A percentile compares a stretch with the other conserved stretches of the same genome.
Evolutionary conservation across 2,888 invertebrate genomes (phyloP).

Genomic region (Cephonodes hylas): DNA sequence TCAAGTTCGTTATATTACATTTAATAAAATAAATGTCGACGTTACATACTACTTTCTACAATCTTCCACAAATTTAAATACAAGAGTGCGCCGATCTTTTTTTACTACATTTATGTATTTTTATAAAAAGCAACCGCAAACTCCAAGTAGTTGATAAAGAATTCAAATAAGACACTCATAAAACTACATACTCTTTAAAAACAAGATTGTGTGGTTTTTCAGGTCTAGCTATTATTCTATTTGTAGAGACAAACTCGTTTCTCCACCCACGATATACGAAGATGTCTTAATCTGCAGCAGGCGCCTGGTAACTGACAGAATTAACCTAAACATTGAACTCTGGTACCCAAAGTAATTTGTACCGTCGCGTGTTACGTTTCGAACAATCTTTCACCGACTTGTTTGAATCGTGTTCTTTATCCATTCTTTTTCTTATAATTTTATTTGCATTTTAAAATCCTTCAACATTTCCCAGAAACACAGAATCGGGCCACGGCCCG

Average conservation of each 20-base stretch:
- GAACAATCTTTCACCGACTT: background rate
- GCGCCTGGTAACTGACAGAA: background rate
- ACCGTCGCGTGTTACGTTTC: background rate
- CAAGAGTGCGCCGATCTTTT: background rate
- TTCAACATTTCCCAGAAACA: slow-evolving; percentile 37
- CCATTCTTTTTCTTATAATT: background rate
- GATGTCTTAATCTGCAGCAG: slow-evolving; percentile 7
- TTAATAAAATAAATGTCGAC: background rate
- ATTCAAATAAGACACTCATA: background rate
- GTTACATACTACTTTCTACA: background rate
- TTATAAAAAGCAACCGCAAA: background rate
- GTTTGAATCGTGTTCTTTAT: background rate
- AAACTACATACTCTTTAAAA: slow-evolving; percentile 6
- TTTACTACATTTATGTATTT: background rate
- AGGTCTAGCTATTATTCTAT: slow-evolving; percentile 8
- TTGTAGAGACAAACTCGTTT: slow-evolving; percentile 6
- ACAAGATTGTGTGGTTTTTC: background rate
- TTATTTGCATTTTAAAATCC: background rate
- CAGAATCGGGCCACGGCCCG: slow-evolving; percentile 36
- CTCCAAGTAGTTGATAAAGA: background rate
- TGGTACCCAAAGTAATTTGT: background rate
- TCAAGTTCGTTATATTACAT: too few species aligned
- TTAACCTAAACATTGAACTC: background rate
- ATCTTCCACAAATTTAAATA: background rate
- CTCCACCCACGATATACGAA: background rate